Percentiles rank a stretch among this genome's conserved stretches.
These are phyloP conservation scores for Siderastrea radians DNA, from an alignment of 92 coral and sea anemone species.

Conservation along the genomic window DNA sequence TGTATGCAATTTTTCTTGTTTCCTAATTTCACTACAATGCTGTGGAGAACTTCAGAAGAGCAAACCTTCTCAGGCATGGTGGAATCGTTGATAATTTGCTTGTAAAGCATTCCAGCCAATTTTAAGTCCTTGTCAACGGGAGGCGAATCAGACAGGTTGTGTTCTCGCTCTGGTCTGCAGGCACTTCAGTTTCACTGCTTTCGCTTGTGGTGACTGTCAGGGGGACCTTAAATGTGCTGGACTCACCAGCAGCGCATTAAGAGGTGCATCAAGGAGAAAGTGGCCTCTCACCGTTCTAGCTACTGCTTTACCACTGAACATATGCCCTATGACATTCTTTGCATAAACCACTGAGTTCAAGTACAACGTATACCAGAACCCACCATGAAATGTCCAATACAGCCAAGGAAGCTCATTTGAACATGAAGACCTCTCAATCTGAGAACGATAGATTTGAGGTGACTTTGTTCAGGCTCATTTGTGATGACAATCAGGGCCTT, in stretches of 20 bases:
- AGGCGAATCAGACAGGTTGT: background rate
- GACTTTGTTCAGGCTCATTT: conserved; percentile 50
- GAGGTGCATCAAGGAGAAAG: background rate
- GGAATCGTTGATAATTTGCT: no score
- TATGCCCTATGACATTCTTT: conserved; percentile 52
- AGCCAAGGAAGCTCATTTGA: conserved; percentile 70
- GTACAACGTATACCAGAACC: background rate
- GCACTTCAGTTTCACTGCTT: background rate
- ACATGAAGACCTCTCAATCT: conserved; percentile 61
- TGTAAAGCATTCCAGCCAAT: no score
- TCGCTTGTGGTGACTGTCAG: background rate
- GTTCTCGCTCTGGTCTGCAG: background rate
- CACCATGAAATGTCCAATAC: conserved; percentile 45
- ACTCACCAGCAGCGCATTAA: background rate
- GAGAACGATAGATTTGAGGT: conserved; percentile 45
- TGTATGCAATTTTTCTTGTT: background rate
- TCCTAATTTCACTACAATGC: no score
- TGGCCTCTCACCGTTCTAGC: background rate
- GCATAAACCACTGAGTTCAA: conserved; percentile 49
- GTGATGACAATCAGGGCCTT: conserved; percentile 49
- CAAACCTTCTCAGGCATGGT: no score
- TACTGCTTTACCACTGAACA: background rate
- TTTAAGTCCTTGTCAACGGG: no score
- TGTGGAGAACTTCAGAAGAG: no score
- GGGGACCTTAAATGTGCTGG: background rate